These are phyloP conservation scores for Zele albiditarsus DNA, from an alignment of 2,888 invertebrate species.

Conservation along the genomic window DNA sequence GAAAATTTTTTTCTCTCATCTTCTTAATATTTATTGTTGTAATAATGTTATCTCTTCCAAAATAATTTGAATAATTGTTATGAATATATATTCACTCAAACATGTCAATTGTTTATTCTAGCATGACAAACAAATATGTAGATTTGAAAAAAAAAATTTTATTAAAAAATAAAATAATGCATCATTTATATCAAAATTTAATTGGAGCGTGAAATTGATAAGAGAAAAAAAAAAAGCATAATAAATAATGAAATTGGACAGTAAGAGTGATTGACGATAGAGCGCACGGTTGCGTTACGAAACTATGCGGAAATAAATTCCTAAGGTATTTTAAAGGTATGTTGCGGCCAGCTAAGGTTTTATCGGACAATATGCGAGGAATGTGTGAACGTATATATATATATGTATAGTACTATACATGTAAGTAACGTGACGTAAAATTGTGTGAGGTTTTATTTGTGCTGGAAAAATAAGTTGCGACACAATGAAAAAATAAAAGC, in stretches of 20 bases:
- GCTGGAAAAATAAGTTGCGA: no score
- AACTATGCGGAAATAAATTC: constrained; percentile 27
- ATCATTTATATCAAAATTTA: background rate
- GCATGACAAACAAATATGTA: background rate
- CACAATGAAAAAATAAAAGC: no score
- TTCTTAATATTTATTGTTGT: no score
- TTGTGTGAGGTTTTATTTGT: no score
- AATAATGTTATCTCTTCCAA: no score
- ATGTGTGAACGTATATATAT: background rate
- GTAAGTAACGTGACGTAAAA: no score
- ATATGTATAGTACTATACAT: background rate
- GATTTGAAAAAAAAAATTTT: background rate
- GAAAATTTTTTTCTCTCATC: no score
- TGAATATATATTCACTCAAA: no score
- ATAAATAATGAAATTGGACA: background rate
- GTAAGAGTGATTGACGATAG: background rate
- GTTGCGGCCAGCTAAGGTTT: constrained; percentile 14
- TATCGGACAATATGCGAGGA: constrained; percentile 19
- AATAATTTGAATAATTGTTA: no score
- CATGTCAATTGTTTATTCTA: no score
- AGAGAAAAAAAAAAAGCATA: background rate
- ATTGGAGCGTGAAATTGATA: background rate
- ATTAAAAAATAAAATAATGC: background rate
- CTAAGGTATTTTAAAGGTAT: constrained; percentile 17
- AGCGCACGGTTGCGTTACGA: background rate